These are phyloP conservation scores for Nemapogon koenigi DNA, from an alignment of 2,888 invertebrate genomes.

Conservation along the genomic window DNA sequence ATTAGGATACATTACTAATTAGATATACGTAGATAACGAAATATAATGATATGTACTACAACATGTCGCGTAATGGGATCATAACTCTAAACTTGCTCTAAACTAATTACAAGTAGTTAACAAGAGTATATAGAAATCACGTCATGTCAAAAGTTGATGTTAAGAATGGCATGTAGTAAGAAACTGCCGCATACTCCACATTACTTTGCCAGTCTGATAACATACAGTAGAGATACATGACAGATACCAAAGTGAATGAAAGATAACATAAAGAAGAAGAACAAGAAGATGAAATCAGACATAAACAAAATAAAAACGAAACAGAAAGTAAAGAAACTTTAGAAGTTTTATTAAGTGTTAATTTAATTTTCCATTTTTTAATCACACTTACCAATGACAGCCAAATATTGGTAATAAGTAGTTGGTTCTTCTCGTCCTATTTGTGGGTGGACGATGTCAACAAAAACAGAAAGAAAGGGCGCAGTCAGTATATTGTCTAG, in stretches of 20 bases:
- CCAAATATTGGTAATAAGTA: constrained; percentile 94
- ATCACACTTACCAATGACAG: constrained; percentile 90
- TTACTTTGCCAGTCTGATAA: constrained; percentile 49
- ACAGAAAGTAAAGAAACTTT: constrained; percentile 17
- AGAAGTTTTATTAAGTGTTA: constrained; percentile 57
- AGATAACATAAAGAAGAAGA: constrained; percentile 39
- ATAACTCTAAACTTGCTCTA: no score
- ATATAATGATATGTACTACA: no score
- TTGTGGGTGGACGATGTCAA: constrained; percentile 68
- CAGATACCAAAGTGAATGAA: constrained; percentile 20
- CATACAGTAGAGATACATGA: constrained; percentile 6
- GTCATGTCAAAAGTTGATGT: no score
- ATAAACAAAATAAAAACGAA: constrained; percentile 29
- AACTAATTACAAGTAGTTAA: no score
- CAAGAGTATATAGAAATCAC: no score
- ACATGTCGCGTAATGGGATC: no score
- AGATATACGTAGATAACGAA: no score
- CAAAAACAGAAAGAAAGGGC: constrained; percentile 73
- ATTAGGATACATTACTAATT: no score
- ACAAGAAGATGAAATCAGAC: constrained; percentile 28
- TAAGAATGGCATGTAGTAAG: constrained; percentile 28
- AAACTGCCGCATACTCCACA: constrained; percentile 62
- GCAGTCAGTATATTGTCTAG: constrained; percentile 61
- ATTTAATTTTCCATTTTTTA: constrained; percentile 60
- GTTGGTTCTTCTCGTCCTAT: constrained; percentile 96